Evolutionary conservation across 1,140 invertebrate genomes (phyloP).

Genomic region (Aphidius ervi): DNA sequence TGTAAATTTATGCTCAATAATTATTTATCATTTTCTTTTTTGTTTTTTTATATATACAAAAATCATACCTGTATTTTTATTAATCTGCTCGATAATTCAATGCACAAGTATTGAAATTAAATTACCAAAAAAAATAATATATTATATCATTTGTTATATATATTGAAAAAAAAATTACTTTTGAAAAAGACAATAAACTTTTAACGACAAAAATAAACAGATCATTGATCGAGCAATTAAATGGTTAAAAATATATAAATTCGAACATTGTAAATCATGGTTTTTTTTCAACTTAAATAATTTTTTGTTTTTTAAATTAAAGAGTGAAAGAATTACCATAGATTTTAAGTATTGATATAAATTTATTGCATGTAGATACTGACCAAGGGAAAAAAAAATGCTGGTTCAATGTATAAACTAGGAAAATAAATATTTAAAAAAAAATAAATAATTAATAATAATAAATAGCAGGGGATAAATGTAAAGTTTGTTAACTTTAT

Average conservation of each 20-base stretch:
- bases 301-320: too few relatives aligned
- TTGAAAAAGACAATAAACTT: constrained; percentile 35
- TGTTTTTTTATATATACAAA: too few relatives aligned
- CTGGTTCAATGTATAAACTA: background rate
- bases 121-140: background rate
- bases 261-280: too few relatives aligned
- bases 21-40: too few relatives aligned
- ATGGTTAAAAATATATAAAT: too few relatives aligned
- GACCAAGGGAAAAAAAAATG: constrained; percentile 2
- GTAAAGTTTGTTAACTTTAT: constrained; percentile 15
- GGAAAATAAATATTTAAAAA: background rate
- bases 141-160: constrained; percentile 10
- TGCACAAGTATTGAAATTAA: constrained; percentile 3
- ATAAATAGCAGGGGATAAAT: background rate
- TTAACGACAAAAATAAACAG: constrained; percentile 12
- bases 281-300: too few relatives aligned
- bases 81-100: too few relatives aligned
- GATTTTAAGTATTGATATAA: too few relatives aligned
- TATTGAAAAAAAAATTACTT: constrained; percentile 16
- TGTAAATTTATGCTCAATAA: too few relatives aligned
- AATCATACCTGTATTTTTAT: too few relatives aligned
- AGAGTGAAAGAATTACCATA: too few relatives aligned
- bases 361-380: background rate
- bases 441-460: background rate
- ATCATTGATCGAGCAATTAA: constrained; percentile 9